A percentile compares a stretch with the other conserved stretches of the same genome.
phyloP scores from a whole-genome alignment of 1,140 invertebrate species.

The Trinorchestia longiramus region DNA sequence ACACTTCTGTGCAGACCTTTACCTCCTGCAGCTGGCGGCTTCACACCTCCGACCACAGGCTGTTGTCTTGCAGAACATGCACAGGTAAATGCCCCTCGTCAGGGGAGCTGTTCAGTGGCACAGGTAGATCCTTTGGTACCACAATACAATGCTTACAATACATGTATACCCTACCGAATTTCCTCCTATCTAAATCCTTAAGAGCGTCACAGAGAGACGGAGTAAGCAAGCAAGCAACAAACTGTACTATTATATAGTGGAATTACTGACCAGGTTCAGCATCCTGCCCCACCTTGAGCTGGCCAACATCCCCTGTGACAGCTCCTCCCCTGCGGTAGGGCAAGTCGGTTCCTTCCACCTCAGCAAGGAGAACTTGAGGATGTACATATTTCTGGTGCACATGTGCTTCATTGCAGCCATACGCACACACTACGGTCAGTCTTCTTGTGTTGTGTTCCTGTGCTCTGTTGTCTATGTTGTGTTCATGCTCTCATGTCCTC shows the following conservation, averaged over 20 bases:
- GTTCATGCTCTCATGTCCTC: too few relatives aligned
- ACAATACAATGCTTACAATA: too few relatives aligned
- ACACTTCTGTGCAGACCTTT: background rate
- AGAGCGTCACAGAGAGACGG: too few relatives aligned
- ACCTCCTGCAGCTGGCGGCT: conserved; percentile 8
- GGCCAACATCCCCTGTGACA: background rate
- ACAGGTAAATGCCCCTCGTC: background rate
- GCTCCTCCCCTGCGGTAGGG: background rate
- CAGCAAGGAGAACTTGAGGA: conserved; percentile 1
- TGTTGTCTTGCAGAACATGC: background rate
- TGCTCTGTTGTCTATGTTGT: background rate
- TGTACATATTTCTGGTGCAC: background rate
- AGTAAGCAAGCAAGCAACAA: too few relatives aligned
- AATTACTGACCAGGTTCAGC: background rate
- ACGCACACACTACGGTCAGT: background rate
- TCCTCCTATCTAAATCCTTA: too few relatives aligned
- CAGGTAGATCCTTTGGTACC: too few relatives aligned
- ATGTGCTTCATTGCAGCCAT: conserved; percentile 6
- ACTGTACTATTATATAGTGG: too few relatives aligned
- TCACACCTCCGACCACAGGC: background rate
- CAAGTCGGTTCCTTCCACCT: background rate
- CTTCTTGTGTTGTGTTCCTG: background rate
- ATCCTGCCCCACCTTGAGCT: conserved; percentile 1
- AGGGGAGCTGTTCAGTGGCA: too few relatives aligned
- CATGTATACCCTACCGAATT: too few relatives aligned